These are phyloP conservation scores for Struthio camelus DNA, from an alignment of 2,113 vertebrate species.

Conservation along the genomic window DNA sequence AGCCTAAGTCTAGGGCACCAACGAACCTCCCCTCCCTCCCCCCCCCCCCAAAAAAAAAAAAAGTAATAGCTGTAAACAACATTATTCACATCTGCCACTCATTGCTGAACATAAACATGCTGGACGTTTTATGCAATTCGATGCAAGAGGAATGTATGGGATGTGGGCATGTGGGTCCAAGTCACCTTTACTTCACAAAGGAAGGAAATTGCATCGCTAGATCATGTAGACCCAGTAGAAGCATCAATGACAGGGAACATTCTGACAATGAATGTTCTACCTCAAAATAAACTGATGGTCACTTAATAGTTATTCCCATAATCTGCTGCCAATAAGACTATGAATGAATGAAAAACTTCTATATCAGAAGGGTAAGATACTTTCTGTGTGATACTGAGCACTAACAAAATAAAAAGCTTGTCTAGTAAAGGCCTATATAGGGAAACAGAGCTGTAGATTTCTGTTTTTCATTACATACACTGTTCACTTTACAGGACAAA, in stretches of 20 bases:
- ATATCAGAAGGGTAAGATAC: neutral
- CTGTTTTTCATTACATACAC: neutral
- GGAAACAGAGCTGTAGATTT: neutral
- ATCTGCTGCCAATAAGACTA: neutral
- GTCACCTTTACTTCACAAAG: conserved; percentile 33
- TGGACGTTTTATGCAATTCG: no score
- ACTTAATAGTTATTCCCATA: neutral
- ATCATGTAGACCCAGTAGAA: neutral
- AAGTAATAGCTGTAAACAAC: neutral
- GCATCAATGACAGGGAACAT: neutral
- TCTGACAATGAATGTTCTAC: neutral
- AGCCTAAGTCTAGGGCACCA: neutral
- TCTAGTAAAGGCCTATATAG: neutral
- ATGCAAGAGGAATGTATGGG: no score
- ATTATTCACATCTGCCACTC: neutral
- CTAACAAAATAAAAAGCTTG: neutral
- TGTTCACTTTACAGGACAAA: neutral
- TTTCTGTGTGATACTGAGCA: neutral
- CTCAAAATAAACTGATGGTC: neutral
- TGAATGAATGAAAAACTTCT: neutral
- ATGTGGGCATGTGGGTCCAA: neutral
- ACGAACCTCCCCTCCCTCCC: no score
- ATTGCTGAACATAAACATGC: neutral
- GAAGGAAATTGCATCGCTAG: neutral
- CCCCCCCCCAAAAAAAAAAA: no score